Percentiles rank a stretch among this genome's conserved stretches.
Evolutionary conservation across 2,113 vertebrate genomes (phyloP).

Genomic region (Monopterus albus): DNA sequence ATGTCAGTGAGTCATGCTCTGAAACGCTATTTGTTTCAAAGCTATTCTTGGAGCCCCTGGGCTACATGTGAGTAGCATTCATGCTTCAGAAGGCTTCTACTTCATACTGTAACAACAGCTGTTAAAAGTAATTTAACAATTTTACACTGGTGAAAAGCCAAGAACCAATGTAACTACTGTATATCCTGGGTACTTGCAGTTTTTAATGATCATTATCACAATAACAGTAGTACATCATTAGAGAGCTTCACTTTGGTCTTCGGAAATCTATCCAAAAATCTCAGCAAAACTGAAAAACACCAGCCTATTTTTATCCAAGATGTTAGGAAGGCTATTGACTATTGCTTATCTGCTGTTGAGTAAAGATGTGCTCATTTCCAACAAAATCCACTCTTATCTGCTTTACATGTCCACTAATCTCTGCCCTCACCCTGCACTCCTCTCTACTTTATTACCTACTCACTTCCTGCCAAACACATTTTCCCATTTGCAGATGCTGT

Average conservation of each 20-base stretch:
- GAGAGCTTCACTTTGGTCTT: too few relatives aligned
- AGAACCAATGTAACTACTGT: neutral
- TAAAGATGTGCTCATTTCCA: constrained; percentile 25
- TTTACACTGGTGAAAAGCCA: neutral
- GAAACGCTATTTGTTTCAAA: neutral
- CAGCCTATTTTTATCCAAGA: constrained; percentile 11
- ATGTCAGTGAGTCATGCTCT: neutral
- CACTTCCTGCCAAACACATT: constrained; percentile 37
- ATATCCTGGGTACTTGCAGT: neutral
- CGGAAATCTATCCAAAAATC: too few relatives aligned
- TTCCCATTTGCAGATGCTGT: constrained; percentile 48
- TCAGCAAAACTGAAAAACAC: too few relatives aligned
- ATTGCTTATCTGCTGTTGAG: constrained; percentile 34
- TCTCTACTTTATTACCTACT: too few relatives aligned
- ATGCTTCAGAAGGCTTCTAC: neutral
- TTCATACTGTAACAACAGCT: neutral
- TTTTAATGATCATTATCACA: neutral
- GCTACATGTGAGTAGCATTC: neutral
- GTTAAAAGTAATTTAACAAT: neutral
- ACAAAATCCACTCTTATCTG: constrained; percentile 54
- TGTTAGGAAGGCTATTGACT: constrained; percentile 11
- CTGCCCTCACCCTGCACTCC: constrained; percentile 2
- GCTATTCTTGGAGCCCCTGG: neutral
- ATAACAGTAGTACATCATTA: too few relatives aligned
- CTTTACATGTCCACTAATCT: constrained; percentile 42